Evolutionary conservation across 2,888 invertebrate genomes (phyloP), one percentile per base, ranked within the genome.

Genomic region (Spodoptera picta): DNA sequence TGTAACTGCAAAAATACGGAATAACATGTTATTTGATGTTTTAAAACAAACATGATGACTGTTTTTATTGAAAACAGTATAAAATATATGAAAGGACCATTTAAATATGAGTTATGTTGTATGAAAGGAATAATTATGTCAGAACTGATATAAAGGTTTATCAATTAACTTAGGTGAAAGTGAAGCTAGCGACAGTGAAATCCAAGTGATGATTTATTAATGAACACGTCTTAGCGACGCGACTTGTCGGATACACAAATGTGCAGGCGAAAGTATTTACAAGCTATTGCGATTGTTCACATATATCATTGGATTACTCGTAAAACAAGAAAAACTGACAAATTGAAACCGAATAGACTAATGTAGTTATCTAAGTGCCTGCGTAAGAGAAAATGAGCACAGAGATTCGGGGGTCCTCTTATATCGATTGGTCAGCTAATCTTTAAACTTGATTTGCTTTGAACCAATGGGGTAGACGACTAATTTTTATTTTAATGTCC

Each of bases 141-240:
- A 36, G 36, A 19, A 24, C 47, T 23, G 46, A 7, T 36, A 61
- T 64, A 66, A 60, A 67, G 61, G 65, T 69, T 69, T 73, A 60
- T 50, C 58, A 63, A 70, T 56, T 47, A 56, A 60, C 54, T 68
- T 48, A 1, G 44, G 74, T 69, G 77, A 79, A 79, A 79, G 80
- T 67, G 42, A 65, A 53, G 60, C 50, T 42, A 52, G 49, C 64
- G 67, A 54, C 51, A 75, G 80, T 75, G 77, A 77, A 66, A 77
- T 65, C 63, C 42, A 64, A 61, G 50, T 51, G 52, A 71, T 79
- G 74, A 77, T 79, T 75, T 67, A 75, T 75, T 77, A 73, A 79
- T 77, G 70, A 73, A 70, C 72, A 66, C 63, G 71, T 71, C 69
- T 71, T 60, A 73, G 68, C 65, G 43, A 46, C 65, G 66, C 70